phyloP scores from a whole-genome alignment of 2,113 vertebrate species.

The Chelonoidis abingdonii region DNA sequence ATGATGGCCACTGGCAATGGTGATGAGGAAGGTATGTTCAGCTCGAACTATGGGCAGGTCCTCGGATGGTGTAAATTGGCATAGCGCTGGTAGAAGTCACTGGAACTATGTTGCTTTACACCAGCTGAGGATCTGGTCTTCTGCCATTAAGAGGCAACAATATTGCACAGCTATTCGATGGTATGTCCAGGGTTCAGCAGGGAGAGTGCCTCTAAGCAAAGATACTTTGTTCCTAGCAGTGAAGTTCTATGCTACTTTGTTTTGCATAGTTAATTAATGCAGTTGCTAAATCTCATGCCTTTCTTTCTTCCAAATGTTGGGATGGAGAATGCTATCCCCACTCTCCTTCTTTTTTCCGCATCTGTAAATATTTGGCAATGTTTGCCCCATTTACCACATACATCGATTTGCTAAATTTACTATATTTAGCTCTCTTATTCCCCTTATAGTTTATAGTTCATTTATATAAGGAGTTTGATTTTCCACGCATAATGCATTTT shows the following conservation, averaged over 20 bases:
- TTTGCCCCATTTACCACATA: no score
- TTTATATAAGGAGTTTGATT: no score
- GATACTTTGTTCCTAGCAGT: not conserved
- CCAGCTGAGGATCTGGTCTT: not conserved
- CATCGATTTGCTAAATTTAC: no score
- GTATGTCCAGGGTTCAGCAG: not conserved
- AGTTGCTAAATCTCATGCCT: not conserved
- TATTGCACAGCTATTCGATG: not conserved
- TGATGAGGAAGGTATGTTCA: not conserved
- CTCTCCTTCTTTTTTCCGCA: no score
- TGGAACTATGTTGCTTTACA: not conserved
- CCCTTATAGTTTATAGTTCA: no score
- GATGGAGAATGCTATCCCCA: no score
- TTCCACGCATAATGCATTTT: no score
- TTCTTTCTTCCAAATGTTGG: no score
- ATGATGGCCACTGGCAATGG: not conserved
- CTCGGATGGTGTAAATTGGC: not conserved
- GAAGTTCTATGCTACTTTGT: no score
- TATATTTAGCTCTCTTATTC: no score
- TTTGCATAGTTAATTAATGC: not conserved
- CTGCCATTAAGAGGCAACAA: not conserved
- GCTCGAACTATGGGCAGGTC: not conserved
- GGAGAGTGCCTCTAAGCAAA: not conserved
- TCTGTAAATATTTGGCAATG: no score
- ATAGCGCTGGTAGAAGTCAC: not conserved